Evolutionary conservation across 1,140 invertebrate species (phyloP), one percentile per base, ranked within the genome.

Genomic region (Homarus americanus): DNA sequence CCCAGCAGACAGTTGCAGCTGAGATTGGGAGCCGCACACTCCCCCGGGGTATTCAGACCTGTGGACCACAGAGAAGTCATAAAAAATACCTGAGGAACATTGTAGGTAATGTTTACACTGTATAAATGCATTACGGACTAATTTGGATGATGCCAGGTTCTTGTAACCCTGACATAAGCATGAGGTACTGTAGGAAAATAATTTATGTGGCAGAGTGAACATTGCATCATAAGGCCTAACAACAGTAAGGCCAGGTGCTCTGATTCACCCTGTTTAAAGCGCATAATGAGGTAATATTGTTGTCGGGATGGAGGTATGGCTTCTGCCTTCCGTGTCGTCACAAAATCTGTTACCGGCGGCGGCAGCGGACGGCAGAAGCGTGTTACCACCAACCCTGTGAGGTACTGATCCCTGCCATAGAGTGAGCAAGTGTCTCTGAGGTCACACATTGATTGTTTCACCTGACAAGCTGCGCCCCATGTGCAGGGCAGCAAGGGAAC

Each of bases 1-100:
- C 80, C 82, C 88, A 90, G 88, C 88, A 90, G 53, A 90, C 87
- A 83, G 66, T 53, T 83, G 69, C 88, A 90, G 73, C 88, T 90
- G 80, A 90, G 88, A 90, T 75, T 90, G 88, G 88, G 73, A 53
- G 82, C 58, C 82, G 73, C 69, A 90, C 88, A 78, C 88, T 84
- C 88, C 78, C 89, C 85, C 78, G 49, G 53, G 84, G 78, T 58
- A 79, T 91, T 91, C 91, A 91, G 91, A 91, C 91, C 91, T 91
- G 91, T 91, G 91, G 91, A 91, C 91, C 91, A 87, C 91, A 91
- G 91, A 92, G 86, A 92, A 92, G 89, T 88, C 66, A 92, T 84
- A 88, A 92, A 91, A 91, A 92, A 92, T 92, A 92, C 91, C 91
- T 92, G 91, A 92, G 91, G 91, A 88, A 92, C 91, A 92, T 86